These are phyloP conservation scores for Diabrotica virgifera DNA, from an alignment of 1,140 invertebrate species.

Conservation along the genomic window DNA sequence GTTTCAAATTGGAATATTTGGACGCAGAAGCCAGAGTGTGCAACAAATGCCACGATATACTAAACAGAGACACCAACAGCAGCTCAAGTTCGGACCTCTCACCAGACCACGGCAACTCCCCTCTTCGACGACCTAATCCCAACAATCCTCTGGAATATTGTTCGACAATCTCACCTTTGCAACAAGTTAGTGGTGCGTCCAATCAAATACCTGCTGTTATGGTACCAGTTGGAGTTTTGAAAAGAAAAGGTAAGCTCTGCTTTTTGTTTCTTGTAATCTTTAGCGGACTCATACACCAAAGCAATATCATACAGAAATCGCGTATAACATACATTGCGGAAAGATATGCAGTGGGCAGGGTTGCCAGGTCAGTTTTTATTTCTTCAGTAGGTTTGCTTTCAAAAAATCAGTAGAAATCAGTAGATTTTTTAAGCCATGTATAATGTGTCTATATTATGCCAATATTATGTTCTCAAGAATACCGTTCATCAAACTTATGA, in stretches of 20 bases:
- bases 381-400: too few relatives aligned
- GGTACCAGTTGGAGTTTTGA: conserved; percentile 82
- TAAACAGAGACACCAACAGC: conserved; percentile 43
- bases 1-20: conserved; percentile 71
- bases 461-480: too few relatives aligned
- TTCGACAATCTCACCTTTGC: conserved; percentile 77
- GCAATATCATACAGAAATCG: too few relatives aligned
- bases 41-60: conserved; percentile 57
- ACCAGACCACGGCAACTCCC: conserved; percentile 27
- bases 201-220: conserved; percentile 69
- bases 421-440: too few relatives aligned
- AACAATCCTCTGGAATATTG: conserved; percentile 91
- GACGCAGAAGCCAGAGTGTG: conserved; percentile 61
- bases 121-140: conserved; percentile 64
- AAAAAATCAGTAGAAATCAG: too few relatives aligned
- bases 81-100: conserved; percentile 32
- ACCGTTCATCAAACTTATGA: too few relatives aligned
- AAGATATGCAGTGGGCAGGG: too few relatives aligned
- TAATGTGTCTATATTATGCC: too few relatives aligned
- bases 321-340: too few relatives aligned
- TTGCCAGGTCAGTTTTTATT: too few relatives aligned
- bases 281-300: too few relatives aligned
- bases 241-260: conserved; percentile 59
- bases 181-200: conserved; percentile 58
- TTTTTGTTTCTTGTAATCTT: background rate